Conservation (phyloP, 2,113 vertebrate genomes). For the Psilopogon haemacephalus region DNA sequence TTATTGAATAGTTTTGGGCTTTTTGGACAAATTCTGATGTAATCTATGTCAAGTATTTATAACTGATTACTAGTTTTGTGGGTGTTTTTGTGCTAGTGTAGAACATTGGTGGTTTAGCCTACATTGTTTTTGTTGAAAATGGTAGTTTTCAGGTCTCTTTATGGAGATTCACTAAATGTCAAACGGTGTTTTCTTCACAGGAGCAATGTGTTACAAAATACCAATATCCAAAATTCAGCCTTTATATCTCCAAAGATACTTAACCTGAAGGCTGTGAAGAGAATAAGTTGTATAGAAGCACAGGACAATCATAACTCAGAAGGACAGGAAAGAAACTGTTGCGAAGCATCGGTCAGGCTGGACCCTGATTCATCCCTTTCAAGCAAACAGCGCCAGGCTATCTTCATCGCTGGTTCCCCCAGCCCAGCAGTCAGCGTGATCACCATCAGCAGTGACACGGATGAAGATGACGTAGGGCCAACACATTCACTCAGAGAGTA, state of each 20-base stretch:
- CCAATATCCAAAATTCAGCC: conserved; percentile 85
- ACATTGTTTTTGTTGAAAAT: not conserved
- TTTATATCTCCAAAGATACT: conserved; percentile 93
- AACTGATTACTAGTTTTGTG: not conserved
- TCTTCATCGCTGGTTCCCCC: conserved; percentile 85
- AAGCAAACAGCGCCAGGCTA: conserved; percentile 85
- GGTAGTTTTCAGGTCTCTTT: not conserved
- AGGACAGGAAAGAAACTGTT: conserved; percentile 74
- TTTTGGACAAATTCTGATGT: not conserved
- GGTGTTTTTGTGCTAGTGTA: not conserved
- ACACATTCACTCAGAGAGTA: conserved; percentile 87
- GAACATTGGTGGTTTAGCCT: not conserved
- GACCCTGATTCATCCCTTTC: conserved; percentile 74
- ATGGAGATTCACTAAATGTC: not conserved
- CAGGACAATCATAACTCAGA: conserved; percentile 75
- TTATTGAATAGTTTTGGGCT: not conserved
- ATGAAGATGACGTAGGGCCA: conserved; percentile 82
- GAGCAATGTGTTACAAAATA: conserved; percentile 87
- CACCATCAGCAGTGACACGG: conserved; percentile 95
- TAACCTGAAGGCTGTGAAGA: conserved; percentile 83
- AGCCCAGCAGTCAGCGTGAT: conserved; percentile 93
- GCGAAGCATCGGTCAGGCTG: conserved; percentile 66
- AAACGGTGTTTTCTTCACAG: conserved; percentile 69
- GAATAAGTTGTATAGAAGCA: conserved; percentile 78
- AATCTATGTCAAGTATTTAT: not conserved